These are phyloP conservation scores for Cochlearius cochlearius DNA, from an alignment of 2,113 vertebrate genomes.

Conservation along the genomic window DNA sequence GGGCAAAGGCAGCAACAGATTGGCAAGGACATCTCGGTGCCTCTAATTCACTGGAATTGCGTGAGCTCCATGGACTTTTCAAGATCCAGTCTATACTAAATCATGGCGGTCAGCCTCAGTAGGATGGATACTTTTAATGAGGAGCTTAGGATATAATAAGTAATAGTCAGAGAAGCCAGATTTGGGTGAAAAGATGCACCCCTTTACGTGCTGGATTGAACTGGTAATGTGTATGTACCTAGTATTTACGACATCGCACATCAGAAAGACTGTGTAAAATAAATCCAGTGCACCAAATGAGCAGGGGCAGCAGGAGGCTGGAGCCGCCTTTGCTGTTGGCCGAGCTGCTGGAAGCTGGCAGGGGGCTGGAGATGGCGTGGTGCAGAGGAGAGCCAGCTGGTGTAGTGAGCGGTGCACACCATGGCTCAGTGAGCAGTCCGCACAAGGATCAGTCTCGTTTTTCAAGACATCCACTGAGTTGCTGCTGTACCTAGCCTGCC, in stretches of 20 bases:
- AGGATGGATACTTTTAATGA: background rate
- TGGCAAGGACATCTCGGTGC: background rate
- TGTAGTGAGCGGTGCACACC: background rate
- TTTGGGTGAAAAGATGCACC: background rate
- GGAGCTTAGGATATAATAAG: background rate
- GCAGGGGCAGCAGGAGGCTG: background rate
- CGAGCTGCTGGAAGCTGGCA: background rate
- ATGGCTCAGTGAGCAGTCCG: background rate
- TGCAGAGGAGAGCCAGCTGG: background rate
- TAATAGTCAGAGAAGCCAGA: background rate
- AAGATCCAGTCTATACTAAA: background rate
- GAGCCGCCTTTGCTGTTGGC: background rate
- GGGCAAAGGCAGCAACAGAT: background rate
- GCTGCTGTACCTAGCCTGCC: background rate
- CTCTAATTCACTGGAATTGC: background rate
- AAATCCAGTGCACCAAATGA: background rate
- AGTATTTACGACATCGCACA: background rate
- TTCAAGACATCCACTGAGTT: background rate
- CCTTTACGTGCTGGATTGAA: background rate
- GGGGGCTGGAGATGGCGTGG: background rate
- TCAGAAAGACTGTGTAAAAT: background rate
- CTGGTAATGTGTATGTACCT: too few species aligned
- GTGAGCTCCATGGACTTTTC: background rate
- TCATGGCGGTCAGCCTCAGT: background rate
- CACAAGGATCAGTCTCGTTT: background rate